These are phyloP conservation scores for Zosterops hypoxanthus DNA, from an alignment of 2,113 vertebrate species.

Conservation along the genomic window DNA sequence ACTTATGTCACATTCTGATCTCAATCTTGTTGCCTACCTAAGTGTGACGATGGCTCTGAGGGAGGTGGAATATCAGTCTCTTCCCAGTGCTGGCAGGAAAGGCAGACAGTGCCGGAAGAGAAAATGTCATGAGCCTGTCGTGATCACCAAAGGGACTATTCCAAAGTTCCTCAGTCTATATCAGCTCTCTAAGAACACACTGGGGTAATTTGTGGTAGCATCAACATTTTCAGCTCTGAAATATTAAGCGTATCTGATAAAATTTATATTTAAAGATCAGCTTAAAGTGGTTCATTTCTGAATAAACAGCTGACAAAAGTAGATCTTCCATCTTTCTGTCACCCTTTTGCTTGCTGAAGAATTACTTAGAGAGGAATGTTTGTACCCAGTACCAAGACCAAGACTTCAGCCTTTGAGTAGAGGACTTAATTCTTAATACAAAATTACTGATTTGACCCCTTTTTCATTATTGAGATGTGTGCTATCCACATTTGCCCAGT, in stretches of 20 bases:
- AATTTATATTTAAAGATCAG: background rate
- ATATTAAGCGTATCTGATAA: background rate
- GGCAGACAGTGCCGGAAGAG: background rate
- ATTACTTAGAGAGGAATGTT: background rate
- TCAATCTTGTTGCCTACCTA: background rate
- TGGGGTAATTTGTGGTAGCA: background rate
- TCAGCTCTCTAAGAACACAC: background rate
- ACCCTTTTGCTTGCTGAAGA: background rate
- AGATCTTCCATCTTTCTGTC: background rate
- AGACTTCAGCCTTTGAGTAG: background rate
- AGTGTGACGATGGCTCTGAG: background rate
- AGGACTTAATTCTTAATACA: background rate
- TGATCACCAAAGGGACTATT: background rate
- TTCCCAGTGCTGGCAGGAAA: background rate
- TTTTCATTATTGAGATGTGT: background rate
- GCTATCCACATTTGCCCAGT: background rate
- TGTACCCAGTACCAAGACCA: background rate
- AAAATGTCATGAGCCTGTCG: background rate
- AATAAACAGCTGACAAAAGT: background rate
- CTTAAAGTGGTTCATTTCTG: background rate
- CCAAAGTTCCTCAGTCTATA: background rate
- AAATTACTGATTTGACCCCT: background rate
- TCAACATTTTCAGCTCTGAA: background rate
- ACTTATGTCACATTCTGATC: background rate
- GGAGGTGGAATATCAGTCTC: no score